Conservation (phyloP, 2,888 invertebrate genomes). For the Pterobdella sp. region DNA sequence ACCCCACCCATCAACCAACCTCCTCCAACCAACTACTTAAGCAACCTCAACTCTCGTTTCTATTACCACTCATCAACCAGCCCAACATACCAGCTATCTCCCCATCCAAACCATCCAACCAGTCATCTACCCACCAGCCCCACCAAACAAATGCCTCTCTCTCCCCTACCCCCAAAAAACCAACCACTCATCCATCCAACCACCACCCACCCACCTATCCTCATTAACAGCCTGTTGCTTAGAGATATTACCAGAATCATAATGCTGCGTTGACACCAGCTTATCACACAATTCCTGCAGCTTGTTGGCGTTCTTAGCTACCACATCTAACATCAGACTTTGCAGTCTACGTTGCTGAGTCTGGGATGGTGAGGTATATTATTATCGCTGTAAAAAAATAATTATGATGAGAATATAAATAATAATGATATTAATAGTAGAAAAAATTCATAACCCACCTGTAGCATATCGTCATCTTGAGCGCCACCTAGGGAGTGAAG, state of each 20-base stretch:
- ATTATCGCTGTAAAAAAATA: too few relatives aligned
- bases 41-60: too few relatives aligned
- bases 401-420: too few relatives aligned
- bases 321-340: conserved; percentile 73
- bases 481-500: too few relatives aligned
- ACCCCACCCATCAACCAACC: too few relatives aligned
- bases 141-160: too few relatives aligned
- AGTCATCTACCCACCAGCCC: background rate
- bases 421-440: too few relatives aligned
- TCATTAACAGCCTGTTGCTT: conserved; percentile 53
- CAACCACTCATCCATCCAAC: background rate
- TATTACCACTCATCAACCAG: background rate
- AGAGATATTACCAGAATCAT: conserved; percentile 68
- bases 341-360: conserved; percentile 71
- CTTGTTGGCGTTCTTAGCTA: conserved; percentile 62
- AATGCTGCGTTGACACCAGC: conserved; percentile 65
- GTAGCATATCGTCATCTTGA: too few relatives aligned
- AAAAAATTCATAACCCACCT: too few relatives aligned
- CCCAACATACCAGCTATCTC: background rate
- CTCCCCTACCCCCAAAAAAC: too few relatives aligned
- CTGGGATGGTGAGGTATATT: conserved; percentile 36
- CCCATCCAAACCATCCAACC: background rate
- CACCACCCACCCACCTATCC: background rate
- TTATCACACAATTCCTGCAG: conserved; percentile 63
- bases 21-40: too few relatives aligned